Evolutionary conservation across 1,140 invertebrate genomes (phyloP).

Genomic region (Laodelphax striatellus): DNA sequence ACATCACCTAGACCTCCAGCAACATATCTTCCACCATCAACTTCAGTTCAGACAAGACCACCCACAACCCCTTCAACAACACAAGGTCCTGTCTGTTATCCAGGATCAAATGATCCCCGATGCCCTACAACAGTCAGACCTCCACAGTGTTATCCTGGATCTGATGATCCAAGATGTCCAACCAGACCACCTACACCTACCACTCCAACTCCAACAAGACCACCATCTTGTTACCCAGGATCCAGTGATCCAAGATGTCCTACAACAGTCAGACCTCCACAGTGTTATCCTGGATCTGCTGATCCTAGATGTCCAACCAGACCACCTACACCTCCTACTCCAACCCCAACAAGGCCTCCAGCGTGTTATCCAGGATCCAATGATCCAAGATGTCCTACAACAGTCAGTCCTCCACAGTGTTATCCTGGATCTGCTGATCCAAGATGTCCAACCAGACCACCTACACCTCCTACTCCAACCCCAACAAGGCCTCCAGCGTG

Average conservation of each 20-base stretch:
- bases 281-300: slow-evolving; percentile 24
- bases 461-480: slow-evolving; percentile 23
- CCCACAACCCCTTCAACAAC: slow-evolving; percentile 17
- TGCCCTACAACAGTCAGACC: slow-evolving; percentile 28
- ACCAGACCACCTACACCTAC: slow-evolving; percentile 19
- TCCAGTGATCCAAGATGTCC: slow-evolving; percentile 34
- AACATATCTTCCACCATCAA: slow-evolving; percentile 17
- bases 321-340: slow-evolving; percentile 18
- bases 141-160: slow-evolving; percentile 27
- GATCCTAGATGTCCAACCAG: slow-evolving; percentile 23
- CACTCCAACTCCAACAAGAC: slow-evolving; percentile 11
- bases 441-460: slow-evolving; percentile 21
- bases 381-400: slow-evolving; percentile 18
- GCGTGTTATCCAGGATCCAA: neutral
- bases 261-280: slow-evolving; percentile 9
- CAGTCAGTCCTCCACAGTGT: slow-evolving; percentile 20
- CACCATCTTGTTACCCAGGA: slow-evolving; percentile 29
- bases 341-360: slow-evolving; percentile 17
- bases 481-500: slow-evolving; percentile 21
- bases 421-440: slow-evolving; percentile 27
- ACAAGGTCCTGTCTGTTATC: slow-evolving; percentile 26
- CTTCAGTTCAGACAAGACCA: slow-evolving; percentile 9
- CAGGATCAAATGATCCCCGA: slow-evolving; percentile 33
- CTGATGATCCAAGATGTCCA: slow-evolving; percentile 32
- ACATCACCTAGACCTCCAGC: slow-evolving; percentile 29